These are phyloP conservation scores for Lacanobia wlatinum DNA, from an alignment of 2,888 invertebrate genomes.

Conservation along the genomic window DNA sequence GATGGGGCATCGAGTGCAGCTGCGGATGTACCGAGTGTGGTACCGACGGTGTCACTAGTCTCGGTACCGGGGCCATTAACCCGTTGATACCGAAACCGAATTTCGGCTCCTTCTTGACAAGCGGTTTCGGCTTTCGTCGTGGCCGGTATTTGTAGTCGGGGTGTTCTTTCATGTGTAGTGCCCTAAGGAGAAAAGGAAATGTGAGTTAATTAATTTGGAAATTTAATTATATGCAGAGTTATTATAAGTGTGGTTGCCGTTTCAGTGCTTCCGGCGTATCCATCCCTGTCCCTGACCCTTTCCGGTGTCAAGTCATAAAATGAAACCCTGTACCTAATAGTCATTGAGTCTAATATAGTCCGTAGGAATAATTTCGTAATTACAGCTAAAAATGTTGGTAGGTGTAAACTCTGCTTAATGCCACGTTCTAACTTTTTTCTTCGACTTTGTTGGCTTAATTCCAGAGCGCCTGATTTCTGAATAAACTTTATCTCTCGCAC, in stretches of 20 bases:
- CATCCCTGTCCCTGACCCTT: not conserved
- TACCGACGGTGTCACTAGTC: constrained; percentile 84
- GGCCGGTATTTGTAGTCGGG: constrained; percentile 98
- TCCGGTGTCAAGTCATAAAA: not conserved
- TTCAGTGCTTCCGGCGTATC: not conserved
- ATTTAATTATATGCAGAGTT: not conserved
- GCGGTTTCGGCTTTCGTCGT: constrained; percentile 95
- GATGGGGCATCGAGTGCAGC: constrained; percentile 84
- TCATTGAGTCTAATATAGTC: not conserved
- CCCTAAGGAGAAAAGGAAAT: constrained; percentile 89
- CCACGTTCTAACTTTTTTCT: not conserved
- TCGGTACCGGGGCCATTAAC: constrained; percentile 91
- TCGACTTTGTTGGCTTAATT: constrained; percentile 15
- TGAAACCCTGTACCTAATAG: not conserved
- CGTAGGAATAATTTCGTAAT: not conserved
- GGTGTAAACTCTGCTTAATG: not conserved
- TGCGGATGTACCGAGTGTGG: constrained; percentile 85
- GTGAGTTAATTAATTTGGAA: constrained; percentile 2
- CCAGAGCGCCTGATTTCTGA: constrained; percentile 22
- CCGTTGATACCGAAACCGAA: constrained; percentile 93
- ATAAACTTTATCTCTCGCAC: constrained; percentile 41
- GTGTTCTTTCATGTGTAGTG: constrained; percentile 98
- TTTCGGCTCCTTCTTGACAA: constrained; percentile 95
- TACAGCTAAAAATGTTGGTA: not conserved
- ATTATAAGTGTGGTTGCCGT: not conserved